Evolutionary conservation across 2,888 invertebrate genomes (phyloP), one percentile per base, ranked within the genome.

Genomic region (Nomada hirtipes): DNA sequence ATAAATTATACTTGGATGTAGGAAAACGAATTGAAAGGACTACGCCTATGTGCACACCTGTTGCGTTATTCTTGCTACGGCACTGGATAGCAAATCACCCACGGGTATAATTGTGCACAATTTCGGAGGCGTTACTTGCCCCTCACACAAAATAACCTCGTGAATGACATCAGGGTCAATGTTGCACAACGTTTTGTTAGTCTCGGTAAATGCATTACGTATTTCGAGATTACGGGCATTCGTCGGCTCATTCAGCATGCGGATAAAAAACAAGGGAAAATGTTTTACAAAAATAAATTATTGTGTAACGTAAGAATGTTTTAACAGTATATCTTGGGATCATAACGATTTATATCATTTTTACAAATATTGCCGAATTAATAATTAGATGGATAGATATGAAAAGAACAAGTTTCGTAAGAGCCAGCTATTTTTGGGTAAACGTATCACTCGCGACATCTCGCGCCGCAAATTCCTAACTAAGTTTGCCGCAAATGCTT

Each of bases 31-130:
- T 65, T 42, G 59, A n/a, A 18, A 0, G 18, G 20, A 15, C 47
- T 63, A 71, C 53, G 47, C 61, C 53, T 63, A 23, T 63, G 71
- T 26, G 44, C n/a, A 44, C 63, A 82, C 76, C 79, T 82, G 75
- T 82, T 82, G 82, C 73, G 2, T 68, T 47, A 26, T 29, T 72
- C 50, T 69, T 80, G 64, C 47, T 69, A 72, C 60, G 69, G 71
- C 50, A 76, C 69, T 82, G 64, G 26, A 52, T 80, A 57, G 63
- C 42, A 50, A 20, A 72, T 73, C 36, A 59, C 47, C 59, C 60
- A 67, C 55, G 15, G 52, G 2, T 42, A 59, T 60, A 80, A 80
- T 76, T 29, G 15, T 26, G 15, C 26, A 52, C 75, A 57, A 75
- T 68, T 70, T 75, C 52, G 23, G 20, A 18, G 63, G 18, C 36